These are phyloP conservation scores for Chelonus insularis DNA, from an alignment of 1,140 invertebrate genomes.

Conservation along the genomic window DNA sequence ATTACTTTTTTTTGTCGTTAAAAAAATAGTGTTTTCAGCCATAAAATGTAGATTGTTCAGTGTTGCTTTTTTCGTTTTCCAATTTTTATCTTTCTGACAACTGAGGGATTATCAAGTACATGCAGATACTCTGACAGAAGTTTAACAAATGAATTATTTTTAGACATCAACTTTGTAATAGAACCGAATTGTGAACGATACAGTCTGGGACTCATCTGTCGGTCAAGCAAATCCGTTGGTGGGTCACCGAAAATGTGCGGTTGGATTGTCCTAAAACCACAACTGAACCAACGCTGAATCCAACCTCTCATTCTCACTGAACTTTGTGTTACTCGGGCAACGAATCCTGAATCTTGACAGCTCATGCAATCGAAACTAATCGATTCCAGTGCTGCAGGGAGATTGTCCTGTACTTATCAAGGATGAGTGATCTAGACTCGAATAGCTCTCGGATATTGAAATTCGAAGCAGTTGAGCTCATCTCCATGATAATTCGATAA, in stretches of 20 bases:
- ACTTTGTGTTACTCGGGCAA: slow-evolving; percentile 11
- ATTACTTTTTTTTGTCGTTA: too few species aligned
- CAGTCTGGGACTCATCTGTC: neutral
- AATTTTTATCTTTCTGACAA: too few species aligned
- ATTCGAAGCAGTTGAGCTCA: too few species aligned
- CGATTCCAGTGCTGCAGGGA: neutral
- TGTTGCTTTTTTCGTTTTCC: too few species aligned
- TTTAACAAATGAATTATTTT: too few species aligned
- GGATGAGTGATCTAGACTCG: neutral
- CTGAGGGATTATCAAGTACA: too few species aligned
- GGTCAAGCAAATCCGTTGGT: slow-evolving; percentile 1
- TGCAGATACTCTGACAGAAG: too few species aligned
- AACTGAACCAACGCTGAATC: slow-evolving; percentile 4
- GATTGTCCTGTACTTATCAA: neutral
- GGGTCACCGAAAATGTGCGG: slow-evolving; percentile 24
- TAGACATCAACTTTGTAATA: too few species aligned
- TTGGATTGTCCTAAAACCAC: slow-evolving; percentile 20
- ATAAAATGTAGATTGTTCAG: too few species aligned
- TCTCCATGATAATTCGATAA: neutral
- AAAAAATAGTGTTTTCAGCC: too few species aligned
- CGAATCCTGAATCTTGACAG: neutral
- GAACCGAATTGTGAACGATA: neutral
- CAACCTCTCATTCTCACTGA: slow-evolving; percentile 7
- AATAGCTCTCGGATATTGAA: neutral
- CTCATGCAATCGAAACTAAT: neutral